These are phyloP conservation scores for Hymenopus coronatus DNA, from an alignment of 2,888 invertebrate genomes.

Conservation along the genomic window DNA sequence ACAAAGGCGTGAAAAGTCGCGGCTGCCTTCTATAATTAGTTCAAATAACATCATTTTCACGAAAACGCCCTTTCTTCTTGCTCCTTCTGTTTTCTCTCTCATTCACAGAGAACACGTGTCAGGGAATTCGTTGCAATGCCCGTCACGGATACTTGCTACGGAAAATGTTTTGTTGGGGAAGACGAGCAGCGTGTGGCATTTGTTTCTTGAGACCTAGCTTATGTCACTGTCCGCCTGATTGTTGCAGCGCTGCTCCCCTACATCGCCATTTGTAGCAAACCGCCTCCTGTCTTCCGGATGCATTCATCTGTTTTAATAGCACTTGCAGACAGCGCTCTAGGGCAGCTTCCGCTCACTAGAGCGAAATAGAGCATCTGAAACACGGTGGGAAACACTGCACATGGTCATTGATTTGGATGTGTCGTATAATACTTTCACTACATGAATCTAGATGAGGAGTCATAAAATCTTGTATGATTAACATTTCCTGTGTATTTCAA, in stretches of 20 bases:
- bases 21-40: neutral
- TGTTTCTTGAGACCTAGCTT: neutral
- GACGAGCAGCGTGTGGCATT: neutral
- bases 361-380: neutral
- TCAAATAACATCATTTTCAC: neutral
- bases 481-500: too few relatives aligned
- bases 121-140: neutral
- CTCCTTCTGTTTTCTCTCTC: neutral
- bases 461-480: too few relatives aligned
- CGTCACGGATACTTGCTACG: neutral
- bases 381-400: neutral
- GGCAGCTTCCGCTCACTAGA: neutral
- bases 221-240: neutral
- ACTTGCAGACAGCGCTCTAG: neutral
- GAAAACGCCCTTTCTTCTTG: neutral
- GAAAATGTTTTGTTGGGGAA: neutral
- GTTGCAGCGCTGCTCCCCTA: neutral
- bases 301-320: neutral
- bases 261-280: neutral
- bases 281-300: neutral
- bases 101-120: neutral
- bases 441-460: neutral
- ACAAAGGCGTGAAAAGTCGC: neutral
- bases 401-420: neutral
- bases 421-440: neutral